phyloP scores from a whole-genome alignment of 2,888 invertebrate genomes.

The Mongoloraphidia duomilia region DNA sequence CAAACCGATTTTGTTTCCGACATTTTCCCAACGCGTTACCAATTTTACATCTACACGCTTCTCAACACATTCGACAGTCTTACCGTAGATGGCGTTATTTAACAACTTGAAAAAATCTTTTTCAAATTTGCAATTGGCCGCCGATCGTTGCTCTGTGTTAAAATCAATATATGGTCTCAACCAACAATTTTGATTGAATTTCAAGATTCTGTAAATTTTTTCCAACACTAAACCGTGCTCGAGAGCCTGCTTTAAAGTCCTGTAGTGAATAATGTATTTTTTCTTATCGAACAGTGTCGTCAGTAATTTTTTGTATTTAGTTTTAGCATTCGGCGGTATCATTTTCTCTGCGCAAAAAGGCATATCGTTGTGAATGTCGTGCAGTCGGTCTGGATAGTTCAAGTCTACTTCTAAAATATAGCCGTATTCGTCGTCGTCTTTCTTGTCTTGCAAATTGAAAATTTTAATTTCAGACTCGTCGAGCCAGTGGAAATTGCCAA shows the following conservation, averaged over 20 bases:
- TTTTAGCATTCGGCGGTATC: slow-evolving; percentile 7
- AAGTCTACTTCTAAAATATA: slow-evolving; percentile 8
- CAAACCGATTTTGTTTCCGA: too few relatives aligned
- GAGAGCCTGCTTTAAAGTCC: slow-evolving; percentile 17
- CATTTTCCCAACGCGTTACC: slow-evolving; percentile 6
- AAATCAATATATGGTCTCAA: slow-evolving; percentile 17
- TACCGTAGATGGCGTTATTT: slow-evolving; percentile 10
- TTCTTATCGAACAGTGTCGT: slow-evolving; percentile 17
- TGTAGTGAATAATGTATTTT: slow-evolving; percentile 20
- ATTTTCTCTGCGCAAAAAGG: slow-evolving; percentile 20
- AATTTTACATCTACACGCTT: slow-evolving; percentile 10
- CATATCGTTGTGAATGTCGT: slow-evolving; percentile 21
- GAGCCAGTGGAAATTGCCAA: slow-evolving; percentile 14
- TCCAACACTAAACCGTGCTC: slow-evolving; percentile 15
- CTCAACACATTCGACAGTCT: slow-evolving; percentile 13
- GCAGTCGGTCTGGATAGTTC: slow-evolving; percentile 11
- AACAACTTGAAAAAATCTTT: slow-evolving; percentile 14
- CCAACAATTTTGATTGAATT: slow-evolving; percentile 20
- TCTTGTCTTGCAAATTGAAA: not conserved
- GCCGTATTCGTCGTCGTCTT: not conserved
- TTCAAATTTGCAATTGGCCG: slow-evolving; percentile 9
- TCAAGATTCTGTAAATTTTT: slow-evolving; percentile 19
- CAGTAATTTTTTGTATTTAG: slow-evolving; percentile 14
- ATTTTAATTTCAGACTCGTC: not conserved
- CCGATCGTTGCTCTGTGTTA: slow-evolving; percentile 9